A percentile compares a stretch with the other conserved stretches of the same genome.
These are phyloP conservation scores for Forbesichthys papilliferus DNA, from an alignment of 2,113 vertebrate genomes.

Conservation along the genomic window DNA sequence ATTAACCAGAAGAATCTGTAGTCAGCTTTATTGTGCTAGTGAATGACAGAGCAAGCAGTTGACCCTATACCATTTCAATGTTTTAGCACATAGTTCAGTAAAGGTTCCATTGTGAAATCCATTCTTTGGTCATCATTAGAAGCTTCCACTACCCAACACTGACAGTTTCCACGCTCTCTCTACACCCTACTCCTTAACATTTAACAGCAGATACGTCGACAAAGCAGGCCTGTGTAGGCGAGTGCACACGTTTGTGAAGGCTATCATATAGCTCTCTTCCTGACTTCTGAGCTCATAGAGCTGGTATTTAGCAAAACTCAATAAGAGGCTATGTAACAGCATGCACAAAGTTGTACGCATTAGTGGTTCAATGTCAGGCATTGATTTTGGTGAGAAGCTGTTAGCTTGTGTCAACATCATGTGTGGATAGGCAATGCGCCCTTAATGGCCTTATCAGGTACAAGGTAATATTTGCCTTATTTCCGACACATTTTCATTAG, in stretches of 20 bases:
- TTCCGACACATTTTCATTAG: not conserved
- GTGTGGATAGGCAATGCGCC: not conserved
- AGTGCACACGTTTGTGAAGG: conserved; percentile 5
- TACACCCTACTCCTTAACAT: conserved; percentile 31
- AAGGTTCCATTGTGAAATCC: no score
- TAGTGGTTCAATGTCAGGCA: conserved; percentile 4
- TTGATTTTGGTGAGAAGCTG: conserved; percentile 15
- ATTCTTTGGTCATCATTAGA: no score
- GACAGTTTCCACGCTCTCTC: not conserved
- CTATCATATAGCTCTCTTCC: conserved; percentile 44
- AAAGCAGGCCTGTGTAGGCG: not conserved
- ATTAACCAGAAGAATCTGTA: no score
- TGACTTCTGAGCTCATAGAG: conserved; percentile 50
- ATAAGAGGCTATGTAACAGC: conserved; percentile 15
- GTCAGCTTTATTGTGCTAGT: no score
- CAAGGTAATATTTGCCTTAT: conserved; percentile 28
- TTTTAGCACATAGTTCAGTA: no score
- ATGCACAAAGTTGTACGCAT: conserved; percentile 5
- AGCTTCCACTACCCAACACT: no score
- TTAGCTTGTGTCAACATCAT: conserved; percentile 25
- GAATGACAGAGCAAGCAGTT: no score
- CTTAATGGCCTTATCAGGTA: conserved; percentile 16
- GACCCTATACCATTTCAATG: no score
- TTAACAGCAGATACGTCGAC: not conserved
- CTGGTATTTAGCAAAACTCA: conserved; percentile 40